Evolutionary conservation across 1,140 invertebrate genomes (phyloP).

Genomic region (Microplitis demolitor): DNA sequence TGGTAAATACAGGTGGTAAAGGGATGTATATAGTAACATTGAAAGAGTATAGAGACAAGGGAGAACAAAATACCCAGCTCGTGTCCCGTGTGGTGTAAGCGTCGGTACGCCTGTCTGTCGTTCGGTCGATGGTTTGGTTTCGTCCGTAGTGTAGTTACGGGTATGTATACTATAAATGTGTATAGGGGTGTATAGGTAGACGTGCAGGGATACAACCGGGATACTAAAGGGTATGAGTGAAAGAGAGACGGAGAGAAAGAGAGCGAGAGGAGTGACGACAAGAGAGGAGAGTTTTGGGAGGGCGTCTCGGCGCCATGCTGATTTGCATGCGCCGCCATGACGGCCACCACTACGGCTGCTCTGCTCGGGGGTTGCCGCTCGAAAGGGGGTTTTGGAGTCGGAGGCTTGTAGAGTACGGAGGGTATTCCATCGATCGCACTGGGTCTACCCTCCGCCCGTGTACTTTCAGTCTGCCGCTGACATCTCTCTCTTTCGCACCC

Average conservation of each 20-base stretch:
- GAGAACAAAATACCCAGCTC: constrained; percentile 49
- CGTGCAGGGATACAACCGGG: not conserved
- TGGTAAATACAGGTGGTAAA: not conserved
- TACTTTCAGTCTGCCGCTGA: constrained; percentile 19
- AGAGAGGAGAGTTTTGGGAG: constrained; percentile 39
- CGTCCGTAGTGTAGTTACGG: constrained; percentile 39
- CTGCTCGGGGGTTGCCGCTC: constrained; percentile 35
- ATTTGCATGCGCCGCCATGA: constrained; percentile 63
- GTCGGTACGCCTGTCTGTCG: constrained; percentile 47
- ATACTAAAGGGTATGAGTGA: not conserved
- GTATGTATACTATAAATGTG: constrained; percentile 32
- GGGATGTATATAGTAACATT: not conserved
- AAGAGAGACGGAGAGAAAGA: constrained; percentile 2
- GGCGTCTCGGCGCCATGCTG: constrained; percentile 62
- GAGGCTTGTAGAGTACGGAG: constrained; percentile 36
- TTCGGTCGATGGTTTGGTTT: constrained; percentile 58
- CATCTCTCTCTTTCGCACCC: constrained; percentile 15
- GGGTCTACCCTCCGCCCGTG: constrained; percentile 37
- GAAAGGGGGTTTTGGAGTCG: constrained; percentile 29
- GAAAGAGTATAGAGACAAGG: not conserved
- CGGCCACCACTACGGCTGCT: constrained; percentile 40
- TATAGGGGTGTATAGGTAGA: constrained; percentile 18
- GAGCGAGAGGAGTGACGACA: constrained; percentile 11
- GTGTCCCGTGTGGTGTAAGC: constrained; percentile 43
- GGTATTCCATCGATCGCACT: constrained; percentile 58